Base-by-base conservation (phyloP, 2,888 invertebrate genomes). In the Brenthis hecate region DNA sequence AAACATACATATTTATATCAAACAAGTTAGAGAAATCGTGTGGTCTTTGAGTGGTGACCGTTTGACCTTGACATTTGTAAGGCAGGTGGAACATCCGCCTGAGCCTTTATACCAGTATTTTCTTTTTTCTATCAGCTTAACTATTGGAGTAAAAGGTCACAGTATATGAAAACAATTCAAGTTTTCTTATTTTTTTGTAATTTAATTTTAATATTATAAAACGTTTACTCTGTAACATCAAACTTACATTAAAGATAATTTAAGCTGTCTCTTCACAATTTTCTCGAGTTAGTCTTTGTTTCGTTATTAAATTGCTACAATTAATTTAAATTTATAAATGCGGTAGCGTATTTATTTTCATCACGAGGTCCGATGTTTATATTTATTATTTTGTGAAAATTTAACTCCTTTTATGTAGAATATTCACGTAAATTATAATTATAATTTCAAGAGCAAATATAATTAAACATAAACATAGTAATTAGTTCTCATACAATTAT, bases 11-110 rank as follows among this genome's bases (percentile, higher is more conserved):
- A 67, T 68, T 77, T 80, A 84, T 82, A 84, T 65, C 63, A 73
- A 85, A 84, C 78, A 73, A 74, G 81, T 81, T 82, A 81, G 88
- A 88, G 91, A 91, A 89, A 89, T 89, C 90, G 83, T 82, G 79
- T 78, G 81, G 81, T 56, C 51, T 66, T 19, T 19, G 76, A 72
- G 74, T 75, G 76, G 78, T 85, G 85, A 83, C 83, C 83, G 75
- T 80, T 79, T 86, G 85, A 87, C 89, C 89, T 89, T 90, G 89
- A 84, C 88, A 85, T 87, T 88, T 82, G 68, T 69, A 74, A 77
- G 77, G 77, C 83, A 85, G 84, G 85, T 84, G 73, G 68, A 65
- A 73, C 75, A 78, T 78, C 76, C 76, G 76, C 75, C 53, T 75
- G 68, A 55, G 67, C 56, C 55, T 74, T 72, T 69, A 56, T 68